These are phyloP conservation scores for Catalaphyllia jardinei DNA, from an alignment of 64 coral and sea anemone species.

Conservation along the genomic window DNA sequence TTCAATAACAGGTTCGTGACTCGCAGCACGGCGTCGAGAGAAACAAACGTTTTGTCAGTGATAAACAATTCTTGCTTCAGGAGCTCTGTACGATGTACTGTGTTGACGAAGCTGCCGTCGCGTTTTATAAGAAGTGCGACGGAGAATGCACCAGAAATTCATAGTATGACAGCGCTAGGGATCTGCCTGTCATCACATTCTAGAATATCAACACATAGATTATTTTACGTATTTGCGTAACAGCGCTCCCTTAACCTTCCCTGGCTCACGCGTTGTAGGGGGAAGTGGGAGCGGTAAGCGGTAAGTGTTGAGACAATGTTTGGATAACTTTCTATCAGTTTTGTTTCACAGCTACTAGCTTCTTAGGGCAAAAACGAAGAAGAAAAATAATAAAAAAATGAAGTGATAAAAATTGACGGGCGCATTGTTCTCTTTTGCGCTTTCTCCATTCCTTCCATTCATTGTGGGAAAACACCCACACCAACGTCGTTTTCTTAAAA, in stretches of 20 bases:
- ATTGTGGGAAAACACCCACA: too few relatives aligned
- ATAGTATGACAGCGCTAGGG: not conserved
- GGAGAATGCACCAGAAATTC: not conserved
- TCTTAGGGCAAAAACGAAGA: not conserved
- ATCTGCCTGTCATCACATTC: not conserved
- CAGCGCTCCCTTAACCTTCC: not conserved
- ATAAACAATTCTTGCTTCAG: not conserved
- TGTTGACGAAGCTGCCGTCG: not conserved
- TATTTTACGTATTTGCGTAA: conserved; percentile 30
- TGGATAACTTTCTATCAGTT: not conserved
- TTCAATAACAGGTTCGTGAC: not conserved
- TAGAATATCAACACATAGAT: conserved; percentile 17
- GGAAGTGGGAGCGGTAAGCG: not conserved
- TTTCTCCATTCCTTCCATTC: too few relatives aligned
- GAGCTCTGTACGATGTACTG: not conserved
- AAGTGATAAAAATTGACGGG: too few relatives aligned
- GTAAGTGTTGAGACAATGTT: not conserved
- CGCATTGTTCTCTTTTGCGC: too few relatives aligned
- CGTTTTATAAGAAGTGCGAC: not conserved
- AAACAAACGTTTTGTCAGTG: not conserved
- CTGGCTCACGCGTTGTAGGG: not conserved
- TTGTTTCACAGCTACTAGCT: not conserved
- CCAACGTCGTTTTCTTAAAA: too few relatives aligned
- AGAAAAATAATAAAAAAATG: too few relatives aligned
- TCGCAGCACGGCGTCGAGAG: not conserved